Conservation (phyloP, 2,888 invertebrate species). For the Cosmopolites sordidus region DNA sequence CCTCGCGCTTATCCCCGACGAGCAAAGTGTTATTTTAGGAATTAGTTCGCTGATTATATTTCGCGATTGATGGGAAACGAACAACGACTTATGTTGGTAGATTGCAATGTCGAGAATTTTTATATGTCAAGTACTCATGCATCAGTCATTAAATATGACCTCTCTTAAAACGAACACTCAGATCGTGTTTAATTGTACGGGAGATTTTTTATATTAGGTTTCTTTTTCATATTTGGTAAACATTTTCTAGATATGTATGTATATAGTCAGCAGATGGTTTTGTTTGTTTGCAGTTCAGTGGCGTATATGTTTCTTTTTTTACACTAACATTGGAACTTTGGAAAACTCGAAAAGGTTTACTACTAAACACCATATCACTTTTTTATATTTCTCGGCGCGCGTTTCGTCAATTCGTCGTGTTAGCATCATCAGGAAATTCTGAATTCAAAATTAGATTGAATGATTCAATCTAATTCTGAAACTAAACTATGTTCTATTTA, state of each 20-base stretch:
- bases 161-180: background rate
- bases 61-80: background rate
- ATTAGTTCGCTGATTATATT: slow-evolving; percentile 6
- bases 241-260: background rate
- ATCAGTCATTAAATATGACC: background rate
- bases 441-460: too few species aligned
- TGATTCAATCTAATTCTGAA: too few species aligned
- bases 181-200: background rate
- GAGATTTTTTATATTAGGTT: background rate
- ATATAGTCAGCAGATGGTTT: background rate
- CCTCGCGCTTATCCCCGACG: slow-evolving; percentile 11
- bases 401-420: too few species aligned
- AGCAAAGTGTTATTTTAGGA: slow-evolving; percentile 21
- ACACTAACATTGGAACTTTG: too few species aligned
- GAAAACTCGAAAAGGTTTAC: too few species aligned
- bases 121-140: slow-evolving; percentile 15
- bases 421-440: too few species aligned
- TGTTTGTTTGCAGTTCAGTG: background rate
- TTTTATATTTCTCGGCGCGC: too few species aligned
- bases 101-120: slow-evolving; percentile 7
- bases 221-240: background rate
- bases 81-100: background rate
- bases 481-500: too few species aligned
- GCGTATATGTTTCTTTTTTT: too few species aligned
- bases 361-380: too few species aligned